Percentiles rank a stretch among this genome's conserved stretches.
These are phyloP conservation scores for Malurus melanocephalus DNA, from an alignment of 2,113 vertebrate species.

Conservation along the genomic window DNA sequence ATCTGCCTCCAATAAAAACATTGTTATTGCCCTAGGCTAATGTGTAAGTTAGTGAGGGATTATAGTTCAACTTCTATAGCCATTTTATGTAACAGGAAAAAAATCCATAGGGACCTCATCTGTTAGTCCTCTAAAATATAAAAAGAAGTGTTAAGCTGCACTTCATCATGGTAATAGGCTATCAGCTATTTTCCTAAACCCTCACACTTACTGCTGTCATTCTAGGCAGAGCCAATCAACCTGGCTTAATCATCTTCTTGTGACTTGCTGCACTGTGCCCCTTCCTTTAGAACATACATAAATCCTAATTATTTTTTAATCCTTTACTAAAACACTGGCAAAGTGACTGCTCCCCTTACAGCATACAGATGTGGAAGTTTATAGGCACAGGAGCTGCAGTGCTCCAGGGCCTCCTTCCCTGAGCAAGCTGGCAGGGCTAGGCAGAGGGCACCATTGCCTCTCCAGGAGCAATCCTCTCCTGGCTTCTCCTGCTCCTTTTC, in stretches of 20 bases:
- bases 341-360: not conserved
- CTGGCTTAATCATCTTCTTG: constrained; percentile 34
- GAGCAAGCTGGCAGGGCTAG: rapidly evolving
- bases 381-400: not conserved
- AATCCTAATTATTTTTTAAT: constrained; percentile 61
- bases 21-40: constrained; percentile 69
- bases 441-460: not conserved
- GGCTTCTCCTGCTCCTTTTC: not conserved
- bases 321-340: constrained; percentile 31
- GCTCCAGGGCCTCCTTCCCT: not conserved
- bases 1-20: constrained; percentile 68
- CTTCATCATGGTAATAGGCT: constrained; percentile 62
- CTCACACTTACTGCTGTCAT: constrained; percentile 31
- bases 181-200: constrained; percentile 40
- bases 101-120: constrained; percentile 44
- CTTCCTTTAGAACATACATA: constrained; percentile 49
- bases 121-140: constrained; percentile 60
- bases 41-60: constrained; percentile 60
- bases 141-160: constrained; percentile 61
- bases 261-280: not conserved
- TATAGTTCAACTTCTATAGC: constrained; percentile 51
- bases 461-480: not conserved
- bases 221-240: constrained; percentile 39
- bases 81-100: constrained; percentile 51
- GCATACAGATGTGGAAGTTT: not conserved